phyloP scores from a whole-genome alignment of 2,888 invertebrate genomes.

The Lordiphosa andalusiaca region DNA sequence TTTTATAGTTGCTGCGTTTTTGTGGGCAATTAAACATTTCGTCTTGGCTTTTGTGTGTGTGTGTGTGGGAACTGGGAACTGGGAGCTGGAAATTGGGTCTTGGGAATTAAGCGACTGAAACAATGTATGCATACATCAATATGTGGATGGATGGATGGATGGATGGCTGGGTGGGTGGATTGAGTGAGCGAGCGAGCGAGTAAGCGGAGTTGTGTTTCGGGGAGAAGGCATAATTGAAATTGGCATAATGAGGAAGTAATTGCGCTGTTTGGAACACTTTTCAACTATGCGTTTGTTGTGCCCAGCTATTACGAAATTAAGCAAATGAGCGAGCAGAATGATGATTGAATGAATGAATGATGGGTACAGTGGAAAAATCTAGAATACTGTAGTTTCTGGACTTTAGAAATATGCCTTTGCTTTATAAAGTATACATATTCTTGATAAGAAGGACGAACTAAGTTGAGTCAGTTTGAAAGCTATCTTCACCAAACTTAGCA shows the following conservation, averaged over 20 bases:
- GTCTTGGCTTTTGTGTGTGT: constrained; percentile 31
- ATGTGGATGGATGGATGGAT: neutral
- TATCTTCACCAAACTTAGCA: too few relatives aligned
- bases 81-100: constrained; percentile 3
- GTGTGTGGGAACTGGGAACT: constrained; percentile 6
- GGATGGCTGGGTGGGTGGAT: too few relatives aligned
- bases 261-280: neutral
- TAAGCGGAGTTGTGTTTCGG: neutral
- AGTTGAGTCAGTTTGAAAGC: too few relatives aligned
- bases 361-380: too few relatives aligned
- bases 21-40: constrained; percentile 68
- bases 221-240: constrained; percentile 3
- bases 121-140: constrained; percentile 6
- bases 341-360: too few relatives aligned
- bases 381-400: too few relatives aligned
- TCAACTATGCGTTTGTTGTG: neutral
- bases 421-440: too few relatives aligned
- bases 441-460: too few relatives aligned
- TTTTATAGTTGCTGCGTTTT: constrained; percentile 70
- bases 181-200: too few relatives aligned
- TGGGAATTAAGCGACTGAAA: neutral
- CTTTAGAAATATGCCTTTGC: too few relatives aligned
- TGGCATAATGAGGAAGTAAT: constrained; percentile 16
- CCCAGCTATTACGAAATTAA: too few relatives aligned
- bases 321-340: too few relatives aligned